Evolutionary conservation across 2,888 invertebrate species (phyloP).

Genomic region (Lasioglossum vierecki): DNA sequence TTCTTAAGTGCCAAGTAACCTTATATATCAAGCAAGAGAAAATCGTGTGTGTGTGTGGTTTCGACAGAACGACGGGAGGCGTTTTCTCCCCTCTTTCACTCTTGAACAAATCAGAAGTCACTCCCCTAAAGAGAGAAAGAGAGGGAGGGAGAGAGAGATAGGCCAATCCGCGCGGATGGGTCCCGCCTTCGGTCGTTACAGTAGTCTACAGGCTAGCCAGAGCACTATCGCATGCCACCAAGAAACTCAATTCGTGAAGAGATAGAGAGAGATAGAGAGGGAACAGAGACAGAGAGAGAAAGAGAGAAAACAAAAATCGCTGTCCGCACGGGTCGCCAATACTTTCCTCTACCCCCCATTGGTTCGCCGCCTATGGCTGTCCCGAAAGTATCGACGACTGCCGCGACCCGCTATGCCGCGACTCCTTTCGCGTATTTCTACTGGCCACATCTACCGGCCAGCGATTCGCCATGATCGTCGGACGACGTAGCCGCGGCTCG

Average conservation of each 20-base stretch:
- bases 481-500: constrained; percentile 18
- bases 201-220: constrained; percentile 71
- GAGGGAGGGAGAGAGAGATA: not conserved
- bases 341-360: constrained; percentile 31
- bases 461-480: constrained; percentile 18
- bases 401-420: constrained; percentile 56
- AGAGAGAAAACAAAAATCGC: constrained; percentile 56
- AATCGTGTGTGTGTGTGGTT: constrained; percentile 47
- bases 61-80: constrained; percentile 47
- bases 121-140: constrained; percentile 46
- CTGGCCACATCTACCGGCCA: constrained; percentile 29
- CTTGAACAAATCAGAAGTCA: constrained; percentile 56
- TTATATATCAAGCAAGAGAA: constrained; percentile 66
- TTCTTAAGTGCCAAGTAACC: constrained; percentile 66
- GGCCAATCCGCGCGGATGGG: constrained; percentile 63
- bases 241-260: constrained; percentile 73
- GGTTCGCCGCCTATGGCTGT: not conserved
- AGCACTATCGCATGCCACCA: constrained; percentile 79
- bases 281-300: constrained; percentile 51
- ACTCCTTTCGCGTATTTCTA: constrained; percentile 40
- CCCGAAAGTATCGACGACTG: constrained; percentile 49
- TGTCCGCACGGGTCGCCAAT: constrained; percentile 60
- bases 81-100: constrained; percentile 42
- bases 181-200: constrained; percentile 48
- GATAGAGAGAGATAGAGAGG: constrained; percentile 51